Evolutionary conservation across 2,797 vertebrate species (phyloP), one percentile per base, ranked within the genome.

Genomic region (Spinus pinus): DNA sequence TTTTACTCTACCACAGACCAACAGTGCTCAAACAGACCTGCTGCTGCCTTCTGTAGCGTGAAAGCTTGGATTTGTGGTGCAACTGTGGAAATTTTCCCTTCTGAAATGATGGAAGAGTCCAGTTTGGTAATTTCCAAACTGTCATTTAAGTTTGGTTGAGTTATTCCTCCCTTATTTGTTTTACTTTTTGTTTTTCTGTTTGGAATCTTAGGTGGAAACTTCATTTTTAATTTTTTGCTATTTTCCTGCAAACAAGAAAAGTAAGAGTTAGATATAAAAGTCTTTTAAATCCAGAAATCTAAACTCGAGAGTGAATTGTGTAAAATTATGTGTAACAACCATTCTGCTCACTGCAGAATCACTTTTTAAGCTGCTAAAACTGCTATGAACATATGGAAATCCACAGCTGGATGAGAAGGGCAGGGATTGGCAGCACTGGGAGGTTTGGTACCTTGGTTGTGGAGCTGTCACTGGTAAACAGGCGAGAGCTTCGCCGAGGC

Each of bases 201-300:
- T 25, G 99, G 99, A 89, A 99, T 99, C 98, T 99, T 99, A 21
- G 99, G 99, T 8, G 99, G 99, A 97, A 99, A 99, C 98, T 99
- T 99, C 99, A 99, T 99, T 98, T 99, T 99, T 95, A 99, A 96
- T 97, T 99, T 99, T 98, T 99, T 99, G 94, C 99, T 99, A 96
- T 99, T 99, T 95, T 99, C 99, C 99, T 99, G 96, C 93, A 96
- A 94, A 81, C 33, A 88, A 92, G 53, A 88, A 91, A 33, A 93
- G 6, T 0, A 30, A 86, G 31, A 88, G 53, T 91, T 58, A 88
- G 30, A 33, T 0, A 30, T 1, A 25, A 10, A 47, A 54, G 4
- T 3, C 12, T 72, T 28, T 71, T 21, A 21, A 83, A 35, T 42
- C 57, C 44, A 67, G 35, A 22, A 67, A 54, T 56, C 24, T 50